A percentile compares a stretch with the other conserved stretches of the same genome.
phyloP scores from a whole-genome alignment of 2,888 invertebrate species.

The Synergus japonicus region DNA sequence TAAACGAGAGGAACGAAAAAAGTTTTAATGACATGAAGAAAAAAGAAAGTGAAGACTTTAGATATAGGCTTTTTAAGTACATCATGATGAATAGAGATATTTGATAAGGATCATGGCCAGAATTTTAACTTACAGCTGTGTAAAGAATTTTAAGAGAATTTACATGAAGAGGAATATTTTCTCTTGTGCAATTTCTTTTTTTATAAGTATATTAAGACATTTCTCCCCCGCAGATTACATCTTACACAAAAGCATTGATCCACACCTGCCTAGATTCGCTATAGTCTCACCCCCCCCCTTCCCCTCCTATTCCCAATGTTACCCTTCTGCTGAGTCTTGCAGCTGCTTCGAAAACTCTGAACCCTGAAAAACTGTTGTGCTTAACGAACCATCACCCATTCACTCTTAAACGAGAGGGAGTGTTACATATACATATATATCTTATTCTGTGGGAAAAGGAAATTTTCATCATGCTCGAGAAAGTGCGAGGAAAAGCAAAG shows the following conservation, averaged over 20 bases:
- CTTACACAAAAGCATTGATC: constrained; percentile 43
- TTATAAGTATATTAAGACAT: background rate
- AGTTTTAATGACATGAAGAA: constrained; percentile 6
- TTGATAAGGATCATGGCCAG: background rate
- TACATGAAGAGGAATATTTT: too few species aligned
- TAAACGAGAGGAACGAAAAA: background rate
- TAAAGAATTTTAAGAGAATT: too few species aligned
- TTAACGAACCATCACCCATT: constrained; percentile 74
- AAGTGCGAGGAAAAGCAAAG: background rate
- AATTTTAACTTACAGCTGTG: background rate
- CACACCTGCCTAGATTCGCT: constrained; percentile 41
- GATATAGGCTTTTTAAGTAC: constrained; percentile 3
- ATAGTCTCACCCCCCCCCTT: constrained; percentile 32
- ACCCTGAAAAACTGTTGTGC: constrained; percentile 70
- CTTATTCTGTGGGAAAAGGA: background rate
- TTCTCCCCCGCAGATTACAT: constrained; percentile 41
- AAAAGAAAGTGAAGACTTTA: constrained; percentile 15
- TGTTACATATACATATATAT: background rate
- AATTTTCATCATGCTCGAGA: background rate
- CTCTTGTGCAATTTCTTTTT: too few species aligned
- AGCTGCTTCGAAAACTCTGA: constrained; percentile 45
- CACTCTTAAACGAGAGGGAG: constrained; percentile 63
- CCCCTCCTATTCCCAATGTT: constrained; percentile 44
- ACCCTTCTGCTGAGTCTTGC: constrained; percentile 38
- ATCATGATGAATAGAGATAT: background rate